These are phyloP conservation scores for Ophioninae sp. DNA, from an alignment of 2,888 invertebrate species.

Conservation along the genomic window DNA sequence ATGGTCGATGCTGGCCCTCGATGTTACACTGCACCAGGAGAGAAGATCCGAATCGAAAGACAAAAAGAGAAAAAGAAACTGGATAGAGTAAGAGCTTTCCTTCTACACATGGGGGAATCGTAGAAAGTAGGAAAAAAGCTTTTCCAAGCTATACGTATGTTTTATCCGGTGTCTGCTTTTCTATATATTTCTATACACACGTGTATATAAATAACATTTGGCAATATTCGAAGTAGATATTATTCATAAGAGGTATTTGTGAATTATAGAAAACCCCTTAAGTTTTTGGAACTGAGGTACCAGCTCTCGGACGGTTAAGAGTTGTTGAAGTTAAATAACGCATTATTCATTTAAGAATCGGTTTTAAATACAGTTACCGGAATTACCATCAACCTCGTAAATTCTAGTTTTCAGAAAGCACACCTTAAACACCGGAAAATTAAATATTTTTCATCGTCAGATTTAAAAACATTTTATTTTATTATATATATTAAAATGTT, in stretches of 20 bases:
- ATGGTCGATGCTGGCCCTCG: slow-evolving; percentile 29
- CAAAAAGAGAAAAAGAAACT: slow-evolving; percentile 16
- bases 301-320: too few species aligned
- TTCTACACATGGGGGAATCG: slow-evolving; percentile 8
- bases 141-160: slow-evolving; percentile 11
- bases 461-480: too few species aligned
- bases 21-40: slow-evolving; percentile 12
- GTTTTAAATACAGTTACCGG: too few species aligned
- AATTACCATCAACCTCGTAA: too few species aligned
- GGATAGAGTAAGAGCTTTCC: background rate
- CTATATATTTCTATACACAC: background rate
- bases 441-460: too few species aligned
- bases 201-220: background rate
- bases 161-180: background rate
- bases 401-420: too few species aligned
- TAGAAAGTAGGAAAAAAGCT: slow-evolving; percentile 17
- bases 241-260: background rate
- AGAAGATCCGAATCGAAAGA: slow-evolving; percentile 34
- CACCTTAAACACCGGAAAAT: too few species aligned
- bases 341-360: too few species aligned
- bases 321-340: too few species aligned
- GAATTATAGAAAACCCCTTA: background rate
- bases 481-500: too few species aligned
- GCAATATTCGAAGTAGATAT: background rate
- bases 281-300: background rate